Conservation (phyloP, 2,888 invertebrate genomes). For the Holacanthella duospinosa region DNA sequence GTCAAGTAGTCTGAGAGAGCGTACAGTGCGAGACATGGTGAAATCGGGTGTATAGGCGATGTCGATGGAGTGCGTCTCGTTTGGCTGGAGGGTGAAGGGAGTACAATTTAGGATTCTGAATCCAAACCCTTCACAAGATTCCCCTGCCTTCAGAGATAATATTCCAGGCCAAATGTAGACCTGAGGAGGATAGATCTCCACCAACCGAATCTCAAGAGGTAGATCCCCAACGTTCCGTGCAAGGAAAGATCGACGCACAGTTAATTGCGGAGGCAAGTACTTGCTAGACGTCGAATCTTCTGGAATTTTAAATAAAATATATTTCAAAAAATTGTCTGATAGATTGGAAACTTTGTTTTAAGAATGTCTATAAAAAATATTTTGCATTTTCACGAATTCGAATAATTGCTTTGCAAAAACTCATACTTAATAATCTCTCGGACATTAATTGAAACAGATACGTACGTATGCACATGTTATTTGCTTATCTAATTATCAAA, state of each 20-base stretch:
- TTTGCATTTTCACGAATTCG: too few relatives aligned
- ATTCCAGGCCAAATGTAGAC: conserved; percentile 26
- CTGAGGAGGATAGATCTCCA: conserved; percentile 35
- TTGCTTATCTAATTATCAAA: too few relatives aligned
- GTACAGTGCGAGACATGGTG: conserved; percentile 61
- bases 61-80: conserved; percentile 64
- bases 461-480: too few relatives aligned
- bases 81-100: conserved; percentile 59
- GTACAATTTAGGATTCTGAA: conserved; percentile 65
- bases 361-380: too few relatives aligned
- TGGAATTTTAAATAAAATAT: too few relatives aligned
- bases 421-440: too few relatives aligned
- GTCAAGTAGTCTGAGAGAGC: conserved; percentile 47
- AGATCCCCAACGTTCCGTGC: conserved; percentile 84
- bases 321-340: conserved; percentile 10
- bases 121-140: conserved; percentile 63
- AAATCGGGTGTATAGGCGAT: conserved; percentile 83
- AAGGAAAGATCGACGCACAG: conserved; percentile 67
- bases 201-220: conserved; percentile 54
- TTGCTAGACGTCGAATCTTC: conserved; percentile 41
- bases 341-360: conserved; percentile 2
- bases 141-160: conserved; percentile 26
- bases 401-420: too few relatives aligned
- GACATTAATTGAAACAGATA: too few relatives aligned
- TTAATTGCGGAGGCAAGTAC: conserved; percentile 52